Evolutionary conservation across 1,140 invertebrate genomes (phyloP), one percentile per base, ranked within the genome.

Genomic region (Drosophila pseudoananassae): DNA sequence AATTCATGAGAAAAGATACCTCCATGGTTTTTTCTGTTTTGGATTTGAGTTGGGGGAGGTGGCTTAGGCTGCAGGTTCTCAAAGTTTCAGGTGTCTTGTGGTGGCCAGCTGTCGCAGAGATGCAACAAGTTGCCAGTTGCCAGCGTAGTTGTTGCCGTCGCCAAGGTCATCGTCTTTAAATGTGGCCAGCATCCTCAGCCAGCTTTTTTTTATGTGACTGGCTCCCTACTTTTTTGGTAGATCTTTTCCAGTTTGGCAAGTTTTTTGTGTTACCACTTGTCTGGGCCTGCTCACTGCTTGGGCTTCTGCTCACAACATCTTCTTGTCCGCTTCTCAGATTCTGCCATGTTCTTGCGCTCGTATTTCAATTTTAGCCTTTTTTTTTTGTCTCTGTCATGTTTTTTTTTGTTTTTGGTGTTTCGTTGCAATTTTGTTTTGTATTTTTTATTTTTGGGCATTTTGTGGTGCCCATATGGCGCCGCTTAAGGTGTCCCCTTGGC

Each of bases 141-240:
- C 83, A 75, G 75, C 78, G 78, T 75, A 68, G 64, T 66, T 66
- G 61, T 53, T 68, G 74, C 54, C 82, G 73, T 77, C 78, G 81
- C 81, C 81, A 85, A 85, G 82, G 82, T 85, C 82, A 85, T 85
- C 78, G 69, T 77, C 58, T 78, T 75, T 82, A 54, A 81, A 85
- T 57, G 76, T 83, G 65, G 61, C 71, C 61, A 84, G 73, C 76
- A 79, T 52, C 76, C 65, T 38, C 57, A 31, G 43, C 57, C 59
- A 47, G 36, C 60, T 72, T 66, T 57, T 64, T 64, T 65, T 73
- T 63, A 74, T 69, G 58, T 51, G 46, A 17, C 36, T 43, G 45
- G 61, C 60, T 57, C 64, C 66, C 27, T 60, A 59, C 52, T 81
- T 78, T 76, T 75, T 76, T 85, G 76, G 74, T 87, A 75, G 74